phyloP scores from a whole-genome alignment of 2,797 vertebrate species.

The Pantherophis vulpinus region DNA sequence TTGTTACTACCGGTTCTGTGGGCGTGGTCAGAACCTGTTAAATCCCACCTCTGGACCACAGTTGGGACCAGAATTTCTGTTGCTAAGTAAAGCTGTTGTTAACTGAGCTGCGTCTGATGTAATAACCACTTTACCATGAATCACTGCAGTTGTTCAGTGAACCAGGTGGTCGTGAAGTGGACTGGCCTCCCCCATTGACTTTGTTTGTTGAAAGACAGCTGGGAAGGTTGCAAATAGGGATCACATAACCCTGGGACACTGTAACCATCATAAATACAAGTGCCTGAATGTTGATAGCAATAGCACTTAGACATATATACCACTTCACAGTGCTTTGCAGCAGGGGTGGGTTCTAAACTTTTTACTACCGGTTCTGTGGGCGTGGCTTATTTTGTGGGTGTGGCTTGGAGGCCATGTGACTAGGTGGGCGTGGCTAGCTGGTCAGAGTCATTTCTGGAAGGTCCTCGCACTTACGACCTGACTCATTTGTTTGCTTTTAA shows the following conservation, averaged over 20 bases:
- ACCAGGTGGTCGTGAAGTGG: neutral
- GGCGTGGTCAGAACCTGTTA: too few species aligned
- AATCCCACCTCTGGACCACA: too few species aligned
- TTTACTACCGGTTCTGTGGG: too few species aligned
- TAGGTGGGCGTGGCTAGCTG: too few species aligned
- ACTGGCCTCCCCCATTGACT: neutral
- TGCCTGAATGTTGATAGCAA: neutral
- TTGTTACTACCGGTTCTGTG: too few species aligned
- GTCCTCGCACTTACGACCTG: too few species aligned
- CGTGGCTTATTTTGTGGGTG: too few species aligned
- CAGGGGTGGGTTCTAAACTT: too few species aligned
- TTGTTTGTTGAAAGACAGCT: too few species aligned
- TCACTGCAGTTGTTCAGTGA: neutral
- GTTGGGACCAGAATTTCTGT: neutral
- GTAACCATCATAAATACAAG: neutral
- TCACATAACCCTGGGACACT: neutral
- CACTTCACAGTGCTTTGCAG: neutral
- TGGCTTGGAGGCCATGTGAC: too few species aligned
- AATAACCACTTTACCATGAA: neutral
- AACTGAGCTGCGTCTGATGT: neutral
- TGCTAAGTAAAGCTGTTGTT: neutral
- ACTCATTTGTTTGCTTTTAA: too few species aligned
- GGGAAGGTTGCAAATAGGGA: neutral
- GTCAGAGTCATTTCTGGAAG: too few species aligned
- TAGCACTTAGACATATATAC: neutral